These are phyloP conservation scores for Chondrilla cf. caribensis DNA, from an alignment of 37 sponge, comb jelly and placozoan species.

Conservation along the genomic window DNA sequence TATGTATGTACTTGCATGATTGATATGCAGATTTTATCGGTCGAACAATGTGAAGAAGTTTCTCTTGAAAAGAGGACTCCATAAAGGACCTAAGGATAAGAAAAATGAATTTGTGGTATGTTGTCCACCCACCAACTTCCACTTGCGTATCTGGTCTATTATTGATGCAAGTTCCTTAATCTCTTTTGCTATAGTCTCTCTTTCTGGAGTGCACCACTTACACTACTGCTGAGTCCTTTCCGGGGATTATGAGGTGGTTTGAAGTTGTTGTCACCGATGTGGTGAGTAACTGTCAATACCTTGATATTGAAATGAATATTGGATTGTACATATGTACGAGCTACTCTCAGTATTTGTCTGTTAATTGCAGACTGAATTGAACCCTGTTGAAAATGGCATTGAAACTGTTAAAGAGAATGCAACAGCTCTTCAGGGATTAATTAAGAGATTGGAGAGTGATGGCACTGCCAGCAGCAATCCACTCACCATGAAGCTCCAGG, in stretches of 20 bases:
- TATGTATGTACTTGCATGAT: neutral
- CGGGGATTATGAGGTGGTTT: constrained; percentile 84
- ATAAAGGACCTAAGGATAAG: constrained; percentile 66
- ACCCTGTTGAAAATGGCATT: constrained; percentile 79
- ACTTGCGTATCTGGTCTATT: neutral
- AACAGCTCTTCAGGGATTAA: constrained; percentile 41
- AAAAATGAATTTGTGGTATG: constrained; percentile 75
- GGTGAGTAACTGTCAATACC: constrained; percentile 36
- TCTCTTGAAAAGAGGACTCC: constrained; percentile 65
- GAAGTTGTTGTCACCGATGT: constrained; percentile 61
- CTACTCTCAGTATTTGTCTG: too few relatives aligned
- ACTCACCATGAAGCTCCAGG: constrained; percentile 82
- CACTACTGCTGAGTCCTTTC: constrained; percentile 65
- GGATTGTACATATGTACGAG: too few relatives aligned
- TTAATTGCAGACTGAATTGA: constrained; percentile 52
- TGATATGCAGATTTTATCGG: constrained; percentile 46
- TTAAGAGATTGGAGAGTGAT: constrained; percentile 44
- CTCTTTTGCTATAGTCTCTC: constrained; percentile 44
- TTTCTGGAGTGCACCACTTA: constrained; percentile 65
- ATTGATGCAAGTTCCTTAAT: too few relatives aligned
- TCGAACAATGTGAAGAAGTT: constrained; percentile 66
- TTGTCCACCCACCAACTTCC: neutral
- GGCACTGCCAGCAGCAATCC: constrained; percentile 57
- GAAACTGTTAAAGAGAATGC: constrained; percentile 68
- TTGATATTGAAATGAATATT: too few relatives aligned